Evolutionary conservation across 2,797 vertebrate species (phyloP), one percentile per base, ranked within the genome.

Genomic region (Dipus sagitta): DNA sequence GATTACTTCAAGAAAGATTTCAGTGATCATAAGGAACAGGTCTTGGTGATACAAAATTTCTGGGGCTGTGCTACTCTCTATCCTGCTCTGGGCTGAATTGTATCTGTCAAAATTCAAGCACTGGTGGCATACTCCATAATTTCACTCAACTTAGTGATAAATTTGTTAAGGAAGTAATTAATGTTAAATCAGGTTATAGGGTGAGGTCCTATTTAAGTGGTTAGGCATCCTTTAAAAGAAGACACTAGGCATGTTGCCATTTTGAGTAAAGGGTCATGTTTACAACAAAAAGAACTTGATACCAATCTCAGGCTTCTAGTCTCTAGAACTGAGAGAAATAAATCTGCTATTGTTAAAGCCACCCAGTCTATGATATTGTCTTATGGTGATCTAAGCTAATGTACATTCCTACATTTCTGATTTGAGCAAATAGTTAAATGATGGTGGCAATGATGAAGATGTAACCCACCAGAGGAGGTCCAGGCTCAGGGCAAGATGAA

Each of bases 401-500:
- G 71, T 1, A 52, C 54, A 79, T 21, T 8, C 20, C 15, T 68
- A 89, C 15, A 15, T 77, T 95, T 96, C 30, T 67, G 9, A 15
- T 90, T 95, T 87, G 47, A 81, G 7, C 58, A 94, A 78, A 5
- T 81, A 4, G 30, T 90, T 96, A 79, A 3, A 60, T 72, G 28
- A 72, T 34, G 2, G 77, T 83, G n/a, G 47, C 15, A 83, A 62
- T 79, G 86, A 67, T 52, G 62, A 81, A 89, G 47, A 75, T 17
- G 24, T 81, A n/a, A 26, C 6, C 47, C 6, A 64, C 3, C 4
- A 67, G 20, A 75, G 77, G 32, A 82, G 20, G 7, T 72, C 8
- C 23, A 88, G 18, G 30, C 94, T 86, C n/a, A 42, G 47, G 17
- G 34, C 74, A 83, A 92, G 18, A 91, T 62, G 34, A 90, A 94